A percentile compares a stretch with the other conserved stretches of the same genome.
These are phyloP conservation scores for Hycleus cichorii DNA, from an alignment of 1,140 invertebrate genomes.

Conservation along the genomic window DNA sequence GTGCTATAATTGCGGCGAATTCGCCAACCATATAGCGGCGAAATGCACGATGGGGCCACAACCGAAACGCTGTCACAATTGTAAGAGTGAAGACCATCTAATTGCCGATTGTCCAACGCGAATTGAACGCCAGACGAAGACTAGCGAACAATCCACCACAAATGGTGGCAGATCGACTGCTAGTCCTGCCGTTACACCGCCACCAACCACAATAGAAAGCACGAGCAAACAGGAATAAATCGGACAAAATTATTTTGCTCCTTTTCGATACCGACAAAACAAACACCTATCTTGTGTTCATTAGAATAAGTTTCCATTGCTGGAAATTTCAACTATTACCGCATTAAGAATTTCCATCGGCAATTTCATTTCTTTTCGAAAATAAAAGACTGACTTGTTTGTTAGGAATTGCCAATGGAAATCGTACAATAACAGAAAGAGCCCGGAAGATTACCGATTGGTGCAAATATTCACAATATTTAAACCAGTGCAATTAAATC, in stretches of 20 bases:
- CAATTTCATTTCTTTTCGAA: no score
- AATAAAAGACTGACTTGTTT: no score
- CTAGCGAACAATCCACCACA: slow-evolving; percentile 3
- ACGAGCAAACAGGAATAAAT: slow-evolving; percentile 9
- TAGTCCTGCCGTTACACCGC: slow-evolving; percentile 3
- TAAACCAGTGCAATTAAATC: slow-evolving; percentile 24
- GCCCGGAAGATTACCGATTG: slow-evolving; percentile 1
- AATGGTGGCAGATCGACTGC: slow-evolving; percentile 6
- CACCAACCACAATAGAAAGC: slow-evolving; percentile 2
- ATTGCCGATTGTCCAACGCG: slow-evolving; percentile 74
- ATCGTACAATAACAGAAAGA: neutral
- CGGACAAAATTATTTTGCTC: neutral
- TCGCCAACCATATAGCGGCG: slow-evolving; percentile 82
- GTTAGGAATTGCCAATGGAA: no score
- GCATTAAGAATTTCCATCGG: neutral
- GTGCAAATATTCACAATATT: slow-evolving; percentile 13
- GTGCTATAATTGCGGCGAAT: slow-evolving; percentile 88
- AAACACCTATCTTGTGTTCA: slow-evolving; percentile 22
- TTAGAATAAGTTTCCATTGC: slow-evolving; percentile 1
- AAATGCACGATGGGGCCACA: slow-evolving; percentile 78
- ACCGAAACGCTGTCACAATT: slow-evolving; percentile 83
- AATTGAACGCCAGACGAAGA: slow-evolving; percentile 21
- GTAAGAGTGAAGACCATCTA: slow-evolving; percentile 76
- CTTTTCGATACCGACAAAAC: neutral
- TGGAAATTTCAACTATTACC: neutral